Evolutionary conservation across 2,113 vertebrate genomes (phyloP).

Genomic region (Misgurnus mizolepis): DNA sequence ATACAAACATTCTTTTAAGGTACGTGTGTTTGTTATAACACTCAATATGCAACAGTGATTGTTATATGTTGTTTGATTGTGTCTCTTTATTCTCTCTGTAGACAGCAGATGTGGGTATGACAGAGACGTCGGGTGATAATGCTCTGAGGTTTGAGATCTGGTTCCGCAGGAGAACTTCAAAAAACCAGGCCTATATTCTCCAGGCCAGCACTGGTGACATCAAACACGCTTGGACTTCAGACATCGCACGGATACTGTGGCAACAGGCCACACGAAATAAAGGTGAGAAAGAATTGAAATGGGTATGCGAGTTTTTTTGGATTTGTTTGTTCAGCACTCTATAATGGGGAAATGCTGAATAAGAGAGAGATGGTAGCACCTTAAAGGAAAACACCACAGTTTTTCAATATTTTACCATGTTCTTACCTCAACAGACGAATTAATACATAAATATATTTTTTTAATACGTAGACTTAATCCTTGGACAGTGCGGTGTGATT

Average conservation of each 20-base stretch:
- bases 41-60: neutral
- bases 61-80: neutral
- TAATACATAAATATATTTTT: too few relatives aligned
- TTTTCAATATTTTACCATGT: too few relatives aligned
- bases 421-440: too few relatives aligned
- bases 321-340: slow-evolving; percentile 15
- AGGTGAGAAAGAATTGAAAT: slow-evolving; percentile 70
- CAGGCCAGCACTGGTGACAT: slow-evolving; percentile 78
- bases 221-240: slow-evolving; percentile 86
- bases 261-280: slow-evolving; percentile 90
- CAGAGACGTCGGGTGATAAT: slow-evolving; percentile 79
- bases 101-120: slow-evolving; percentile 86
- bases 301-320: neutral
- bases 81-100: slow-evolving; percentile 47
- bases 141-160: slow-evolving; percentile 85
- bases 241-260: slow-evolving; percentile 90
- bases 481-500: too few relatives aligned
- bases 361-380: neutral
- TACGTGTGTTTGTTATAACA: slow-evolving; percentile 48
- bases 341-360: neutral
- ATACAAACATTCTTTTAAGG: slow-evolving; percentile 88
- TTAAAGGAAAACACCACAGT: too few relatives aligned
- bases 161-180: slow-evolving; percentile 85
- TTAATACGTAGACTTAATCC: too few relatives aligned
- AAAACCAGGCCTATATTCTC: slow-evolving; percentile 80